These are phyloP conservation scores for Folsomia candida DNA, from an alignment of 2,888 invertebrate species.

Conservation along the genomic window DNA sequence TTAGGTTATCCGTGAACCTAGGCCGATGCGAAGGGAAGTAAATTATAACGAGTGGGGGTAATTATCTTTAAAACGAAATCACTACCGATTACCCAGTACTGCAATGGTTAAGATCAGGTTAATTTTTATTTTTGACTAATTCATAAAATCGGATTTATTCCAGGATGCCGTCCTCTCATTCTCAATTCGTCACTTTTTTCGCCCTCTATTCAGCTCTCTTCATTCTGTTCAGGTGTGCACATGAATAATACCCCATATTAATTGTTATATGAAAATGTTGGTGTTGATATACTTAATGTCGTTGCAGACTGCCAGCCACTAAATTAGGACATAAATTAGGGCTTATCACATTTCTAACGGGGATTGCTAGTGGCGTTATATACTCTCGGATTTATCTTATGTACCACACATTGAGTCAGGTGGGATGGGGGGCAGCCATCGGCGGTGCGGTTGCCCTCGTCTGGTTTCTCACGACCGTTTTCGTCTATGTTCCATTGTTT, in stretches of 20 bases:
- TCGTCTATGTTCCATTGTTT: slow-evolving; percentile 78
- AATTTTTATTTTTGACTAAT: too few relatives aligned
- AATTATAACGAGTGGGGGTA: slow-evolving; percentile 76
- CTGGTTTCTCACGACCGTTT: slow-evolving; percentile 80
- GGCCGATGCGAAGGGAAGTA: slow-evolving; percentile 69
- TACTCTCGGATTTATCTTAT: slow-evolving; percentile 70
- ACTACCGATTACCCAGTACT: too few relatives aligned
- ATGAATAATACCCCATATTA: too few relatives aligned
- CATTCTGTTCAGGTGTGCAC: slow-evolving; percentile 82
- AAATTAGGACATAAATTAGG: background rate
- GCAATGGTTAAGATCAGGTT: too few relatives aligned
- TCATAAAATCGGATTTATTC: too few relatives aligned
- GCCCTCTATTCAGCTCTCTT: slow-evolving; percentile 79
- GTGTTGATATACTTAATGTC: background rate
- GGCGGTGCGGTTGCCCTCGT: slow-evolving; percentile 71
- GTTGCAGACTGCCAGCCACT: background rate
- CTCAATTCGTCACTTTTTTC: slow-evolving; percentile 90
- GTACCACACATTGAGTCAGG: slow-evolving; percentile 80
- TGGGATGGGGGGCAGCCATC: slow-evolving; percentile 72
- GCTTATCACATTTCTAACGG: background rate
- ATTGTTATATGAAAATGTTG: background rate
- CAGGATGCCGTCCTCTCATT: slow-evolving; percentile 90
- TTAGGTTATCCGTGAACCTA: too few relatives aligned
- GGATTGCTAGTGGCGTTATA: background rate
- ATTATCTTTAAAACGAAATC: too few relatives aligned